Percentiles rank a stretch among this genome's conserved stretches.
Conservation (phyloP, 2,888 invertebrate species). For the Hirtodrosophila cameraria region DNA sequence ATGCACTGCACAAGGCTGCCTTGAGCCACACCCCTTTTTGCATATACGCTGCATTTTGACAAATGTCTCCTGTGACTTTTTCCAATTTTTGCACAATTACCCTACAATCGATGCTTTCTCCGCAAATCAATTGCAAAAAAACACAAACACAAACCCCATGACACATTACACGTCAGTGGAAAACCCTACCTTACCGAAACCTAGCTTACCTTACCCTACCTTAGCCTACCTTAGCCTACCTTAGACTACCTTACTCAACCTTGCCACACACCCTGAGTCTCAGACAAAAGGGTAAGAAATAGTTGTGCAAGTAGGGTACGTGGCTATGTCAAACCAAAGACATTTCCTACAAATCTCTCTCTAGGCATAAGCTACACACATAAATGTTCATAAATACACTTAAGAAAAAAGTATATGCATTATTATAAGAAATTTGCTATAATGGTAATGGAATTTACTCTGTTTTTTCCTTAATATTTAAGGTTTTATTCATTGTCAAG, state of each 20-base stretch:
- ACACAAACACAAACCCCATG: slow-evolving; percentile 82
- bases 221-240: slow-evolving; percentile 37
- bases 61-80: slow-evolving; percentile 72
- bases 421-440: too few relatives aligned
- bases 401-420: too few relatives aligned
- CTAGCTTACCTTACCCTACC: slow-evolving; percentile 35
- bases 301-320: slow-evolving; percentile 31
- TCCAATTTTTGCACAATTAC: slow-evolving; percentile 81
- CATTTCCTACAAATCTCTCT: slow-evolving; percentile 73
- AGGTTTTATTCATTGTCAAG: too few relatives aligned
- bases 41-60: slow-evolving; percentile 40
- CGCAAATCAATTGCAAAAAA: slow-evolving; percentile 83
- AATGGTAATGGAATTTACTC: too few relatives aligned
- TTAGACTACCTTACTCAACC: slow-evolving; percentile 38
- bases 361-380: slow-evolving; percentile 5
- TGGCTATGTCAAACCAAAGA: slow-evolving; percentile 55
- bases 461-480: too few relatives aligned
- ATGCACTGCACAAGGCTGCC: slow-evolving; percentile 23
- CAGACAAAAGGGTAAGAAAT: slow-evolving; percentile 54
- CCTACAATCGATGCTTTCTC: slow-evolving; percentile 81
- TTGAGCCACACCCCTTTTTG: slow-evolving; percentile 58
- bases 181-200: slow-evolving; percentile 36
- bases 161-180: slow-evolving; percentile 58
- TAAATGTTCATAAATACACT: too few relatives aligned
- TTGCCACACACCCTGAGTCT: slow-evolving; percentile 50